Evolutionary conservation across 2,797 vertebrate genomes (phyloP), one percentile per base, ranked within the genome.

Genomic region (Geotrypetes seraphini): DNA sequence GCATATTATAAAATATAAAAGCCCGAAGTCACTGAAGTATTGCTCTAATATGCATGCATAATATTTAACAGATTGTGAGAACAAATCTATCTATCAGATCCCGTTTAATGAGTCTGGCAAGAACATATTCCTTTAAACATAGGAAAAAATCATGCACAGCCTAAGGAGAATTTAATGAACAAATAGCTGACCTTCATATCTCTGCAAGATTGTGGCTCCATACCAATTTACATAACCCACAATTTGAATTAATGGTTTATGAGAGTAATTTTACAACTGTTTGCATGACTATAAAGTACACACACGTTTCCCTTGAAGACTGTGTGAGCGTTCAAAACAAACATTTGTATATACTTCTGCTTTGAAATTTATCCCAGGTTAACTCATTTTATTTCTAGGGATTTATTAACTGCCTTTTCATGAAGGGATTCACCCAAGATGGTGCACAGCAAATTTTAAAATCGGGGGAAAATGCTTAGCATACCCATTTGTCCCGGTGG

Each of bases 1-100:
- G 63, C 39, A 62, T 70, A 34, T 44, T n/a, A n/a, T n/a, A n/a
- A n/a, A n/a, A n/a, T n/a, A 12, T 29, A 44, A 16, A 13, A 27
- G 56, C 46, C 53, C 55, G 57, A 59, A 71, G 47, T 36, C 45
- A 35, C 56, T 48, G 50, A 69, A 53, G 55, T 60, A 53, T 51
- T 53, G 47, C 39, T 66, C 18, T 50, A 62, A 46, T 25, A 28
- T 63, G 47, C 36, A 52, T 57, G 2, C 50, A 43, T 63, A 65
- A 59, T 67, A 70, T 58, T 71, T 72, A 60, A 60, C 59, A 74
- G 55, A 66, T 57, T 70, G 58, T 37, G 36, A 53, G 62, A 63
- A 74, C 56, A 69, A 60, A 65, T 61, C 44, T 51, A 70, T 59
- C 67, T 61, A 69, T 73, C 65, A 71, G 43, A 55, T 58, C 50